phyloP scores from a whole-genome alignment of 1,140 invertebrate species.

The Sitobion miscanthi region DNA sequence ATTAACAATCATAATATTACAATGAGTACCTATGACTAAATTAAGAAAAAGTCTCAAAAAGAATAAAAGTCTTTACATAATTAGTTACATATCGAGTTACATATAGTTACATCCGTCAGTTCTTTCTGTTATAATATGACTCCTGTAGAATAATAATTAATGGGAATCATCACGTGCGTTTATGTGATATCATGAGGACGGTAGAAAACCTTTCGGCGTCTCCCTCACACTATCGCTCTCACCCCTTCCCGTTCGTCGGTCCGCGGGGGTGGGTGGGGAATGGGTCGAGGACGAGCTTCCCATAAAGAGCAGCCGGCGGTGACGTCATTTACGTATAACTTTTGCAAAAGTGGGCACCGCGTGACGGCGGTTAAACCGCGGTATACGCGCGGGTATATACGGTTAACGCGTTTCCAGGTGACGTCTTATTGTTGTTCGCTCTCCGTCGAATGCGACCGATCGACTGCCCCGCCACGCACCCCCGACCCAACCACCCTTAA shows the following conservation, averaged over 20 bases:
- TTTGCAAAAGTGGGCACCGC: conserved; percentile 36
- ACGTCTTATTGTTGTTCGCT: conserved; percentile 1
- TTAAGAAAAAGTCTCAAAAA: background rate
- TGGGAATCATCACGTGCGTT: background rate
- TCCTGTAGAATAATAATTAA: too few species aligned
- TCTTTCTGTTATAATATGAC: background rate
- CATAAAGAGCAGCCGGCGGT: conserved; percentile 46
- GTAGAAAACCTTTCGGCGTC: background rate
- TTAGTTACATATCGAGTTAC: background rate
- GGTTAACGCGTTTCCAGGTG: background rate
- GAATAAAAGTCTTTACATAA: background rate
- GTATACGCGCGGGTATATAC: too few species aligned
- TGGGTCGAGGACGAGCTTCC: background rate
- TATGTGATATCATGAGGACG: background rate
- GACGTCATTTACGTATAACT: conserved; percentile 47
- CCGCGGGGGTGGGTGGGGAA: background rate
- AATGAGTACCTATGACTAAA: background rate
- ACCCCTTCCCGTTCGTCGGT: background rate
- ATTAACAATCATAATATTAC: too few species aligned
- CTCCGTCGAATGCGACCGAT: background rate
- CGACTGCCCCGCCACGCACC: background rate
- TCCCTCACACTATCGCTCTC: background rate
- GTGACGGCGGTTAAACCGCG: conserved; percentile 19
- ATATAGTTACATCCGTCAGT: background rate
- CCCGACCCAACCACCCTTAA: background rate